Percentiles rank a stretch among this genome's conserved stretches.
phyloP scores from a whole-genome alignment of 2,113 vertebrate genomes.

The Ptychochromis oligacanthus region DNA sequence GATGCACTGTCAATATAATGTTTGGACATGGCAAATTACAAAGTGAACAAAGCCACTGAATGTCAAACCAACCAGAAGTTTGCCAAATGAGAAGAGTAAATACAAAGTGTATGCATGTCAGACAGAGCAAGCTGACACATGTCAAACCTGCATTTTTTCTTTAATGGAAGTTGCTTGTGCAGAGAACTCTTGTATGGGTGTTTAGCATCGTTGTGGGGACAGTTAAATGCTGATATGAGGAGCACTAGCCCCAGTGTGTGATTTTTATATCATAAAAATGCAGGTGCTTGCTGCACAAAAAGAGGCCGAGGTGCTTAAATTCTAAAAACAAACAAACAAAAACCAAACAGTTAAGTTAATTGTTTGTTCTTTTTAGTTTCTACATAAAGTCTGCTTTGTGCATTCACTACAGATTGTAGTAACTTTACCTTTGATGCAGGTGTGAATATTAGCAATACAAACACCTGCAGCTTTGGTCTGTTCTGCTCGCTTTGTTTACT shows the following conservation, averaged over 20 bases:
- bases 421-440: not conserved
- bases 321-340: not conserved
- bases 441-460: not conserved
- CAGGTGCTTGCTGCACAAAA: not conserved
- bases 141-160: not conserved
- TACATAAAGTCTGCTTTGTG: not conserved
- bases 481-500: not conserved
- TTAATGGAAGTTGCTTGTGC: conserved; percentile 4
- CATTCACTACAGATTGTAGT: not conserved
- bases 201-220: not conserved
- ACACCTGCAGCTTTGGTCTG: not conserved
- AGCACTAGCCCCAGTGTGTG: not conserved
- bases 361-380: not conserved
- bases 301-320: not conserved
- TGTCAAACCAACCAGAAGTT: not conserved
- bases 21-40: not conserved
- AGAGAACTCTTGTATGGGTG: not conserved
- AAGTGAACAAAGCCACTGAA: not conserved
- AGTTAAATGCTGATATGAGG: not conserved
- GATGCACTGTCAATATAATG: not conserved
- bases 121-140: conserved; percentile 24
- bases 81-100: conserved; percentile 1
- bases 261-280: conserved; percentile 11
- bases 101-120: not conserved
- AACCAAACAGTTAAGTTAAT: not conserved